Evolutionary conservation across 2,113 vertebrate genomes (phyloP).

Genomic region (Rousettus leschenaultii): DNA sequence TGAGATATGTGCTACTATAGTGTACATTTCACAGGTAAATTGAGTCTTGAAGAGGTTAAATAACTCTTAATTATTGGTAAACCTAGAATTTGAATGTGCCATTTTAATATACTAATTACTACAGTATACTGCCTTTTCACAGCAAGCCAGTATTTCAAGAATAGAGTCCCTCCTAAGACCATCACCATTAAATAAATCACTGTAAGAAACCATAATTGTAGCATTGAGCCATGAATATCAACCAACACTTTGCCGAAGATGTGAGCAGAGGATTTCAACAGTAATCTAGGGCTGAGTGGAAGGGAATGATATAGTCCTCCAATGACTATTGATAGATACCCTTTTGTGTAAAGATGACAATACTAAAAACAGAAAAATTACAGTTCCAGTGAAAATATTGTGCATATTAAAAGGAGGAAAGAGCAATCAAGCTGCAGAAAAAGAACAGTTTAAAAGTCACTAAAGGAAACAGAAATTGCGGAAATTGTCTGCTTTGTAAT

Average conservation of each 20-base stretch:
- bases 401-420: neutral
- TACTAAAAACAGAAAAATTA: neutral
- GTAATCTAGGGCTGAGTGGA: neutral
- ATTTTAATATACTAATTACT: neutral
- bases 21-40: neutral
- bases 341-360: neutral
- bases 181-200: neutral
- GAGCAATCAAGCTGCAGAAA: constrained; percentile 10
- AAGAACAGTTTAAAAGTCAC: constrained; percentile 25
- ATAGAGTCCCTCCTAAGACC: neutral
- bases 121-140: neutral
- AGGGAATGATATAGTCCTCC: neutral
- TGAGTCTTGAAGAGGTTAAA: neutral
- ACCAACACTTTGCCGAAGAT: neutral
- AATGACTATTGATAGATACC: neutral
- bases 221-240: neutral
- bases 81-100: neutral
- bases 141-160: neutral
- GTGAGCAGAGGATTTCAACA: neutral
- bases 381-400: neutral
- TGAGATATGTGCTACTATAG: neutral
- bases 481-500: constrained; percentile 54
- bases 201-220: neutral
- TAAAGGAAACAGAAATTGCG: constrained; percentile 46
- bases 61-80: neutral